phyloP scores from a whole-genome alignment of 2,113 vertebrate species.

The Seriola rivoliana region DNA sequence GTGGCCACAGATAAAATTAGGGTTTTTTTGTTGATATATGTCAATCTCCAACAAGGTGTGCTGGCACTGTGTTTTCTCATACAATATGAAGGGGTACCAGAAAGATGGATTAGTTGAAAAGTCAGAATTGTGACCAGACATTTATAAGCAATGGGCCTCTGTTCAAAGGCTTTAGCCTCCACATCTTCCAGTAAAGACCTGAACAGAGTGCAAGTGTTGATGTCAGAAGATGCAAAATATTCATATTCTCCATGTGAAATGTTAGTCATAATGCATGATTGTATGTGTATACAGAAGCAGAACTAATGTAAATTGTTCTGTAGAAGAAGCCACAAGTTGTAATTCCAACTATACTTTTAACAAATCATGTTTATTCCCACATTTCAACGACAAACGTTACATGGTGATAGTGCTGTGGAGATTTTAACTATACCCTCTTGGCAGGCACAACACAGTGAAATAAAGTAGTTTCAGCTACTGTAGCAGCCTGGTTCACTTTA shows the following conservation, averaged over 20 bases:
- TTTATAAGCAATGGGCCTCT: background rate
- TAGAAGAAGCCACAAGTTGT: background rate
- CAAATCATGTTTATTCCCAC: background rate
- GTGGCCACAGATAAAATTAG: conserved; percentile 24
- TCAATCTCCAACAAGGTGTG: background rate
- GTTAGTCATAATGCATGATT: no score
- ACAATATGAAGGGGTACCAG: background rate
- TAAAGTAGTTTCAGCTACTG: background rate
- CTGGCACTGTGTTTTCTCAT: conserved; percentile 16
- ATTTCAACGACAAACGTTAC: background rate
- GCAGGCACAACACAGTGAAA: background rate
- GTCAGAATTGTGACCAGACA: background rate
- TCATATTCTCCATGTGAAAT: background rate
- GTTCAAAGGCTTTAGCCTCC: background rate
- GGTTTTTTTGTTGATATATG: conserved; percentile 8
- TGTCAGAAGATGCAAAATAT: background rate
- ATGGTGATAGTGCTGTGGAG: background rate
- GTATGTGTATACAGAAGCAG: background rate
- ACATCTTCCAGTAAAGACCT: conserved; percentile 1
- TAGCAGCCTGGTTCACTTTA: background rate
- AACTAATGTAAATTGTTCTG: background rate
- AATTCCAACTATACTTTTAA: background rate
- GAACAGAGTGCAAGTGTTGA: background rate
- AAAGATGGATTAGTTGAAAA: background rate
- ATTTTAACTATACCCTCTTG: background rate